Conservation (phyloP, 2,888 invertebrate genomes). For the Agonopterix subpropinquella region DNA sequence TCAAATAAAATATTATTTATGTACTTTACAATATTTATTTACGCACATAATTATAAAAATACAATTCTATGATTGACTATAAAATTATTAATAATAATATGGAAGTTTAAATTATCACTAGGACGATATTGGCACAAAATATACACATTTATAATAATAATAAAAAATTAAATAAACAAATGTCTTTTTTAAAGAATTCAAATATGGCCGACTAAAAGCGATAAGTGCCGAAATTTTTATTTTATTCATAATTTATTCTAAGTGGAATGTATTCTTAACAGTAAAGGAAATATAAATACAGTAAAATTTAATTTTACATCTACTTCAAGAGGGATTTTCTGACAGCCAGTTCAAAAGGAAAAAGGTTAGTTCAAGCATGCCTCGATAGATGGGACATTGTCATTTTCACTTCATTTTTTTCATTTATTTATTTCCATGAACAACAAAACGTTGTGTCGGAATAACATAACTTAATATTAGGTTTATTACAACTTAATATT, state of each 20-base stretch:
- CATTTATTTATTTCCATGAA: too few species aligned
- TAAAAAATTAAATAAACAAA: slow-evolving; percentile 4
- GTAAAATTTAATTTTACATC: slow-evolving; percentile 8
- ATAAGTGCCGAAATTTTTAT: too few species aligned
- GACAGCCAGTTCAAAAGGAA: too few species aligned
- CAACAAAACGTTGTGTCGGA: too few species aligned
- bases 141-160: slow-evolving; percentile 9
- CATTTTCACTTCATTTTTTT: too few species aligned
- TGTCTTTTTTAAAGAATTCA: slow-evolving; percentile 5
- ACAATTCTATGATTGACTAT: slow-evolving; percentile 5
- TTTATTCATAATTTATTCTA: too few species aligned
- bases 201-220: too few species aligned
- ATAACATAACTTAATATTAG: too few species aligned
- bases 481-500: too few species aligned
- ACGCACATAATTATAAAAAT: slow-evolving; percentile 17
- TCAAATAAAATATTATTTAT: neutral
- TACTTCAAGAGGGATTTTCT: neutral
- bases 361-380: too few species aligned
- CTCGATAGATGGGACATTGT: too few species aligned
- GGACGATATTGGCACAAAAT: slow-evolving; percentile 15
- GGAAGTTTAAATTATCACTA: slow-evolving; percentile 10
- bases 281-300: slow-evolving; percentile 24
- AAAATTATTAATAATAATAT: slow-evolving; percentile 3
- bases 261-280: slow-evolving; percentile 6
- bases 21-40: slow-evolving; percentile 7